These are phyloP conservation scores for Chiloscyllium punctatum DNA, from an alignment of 2,797 vertebrate species.

Conservation along the genomic window DNA sequence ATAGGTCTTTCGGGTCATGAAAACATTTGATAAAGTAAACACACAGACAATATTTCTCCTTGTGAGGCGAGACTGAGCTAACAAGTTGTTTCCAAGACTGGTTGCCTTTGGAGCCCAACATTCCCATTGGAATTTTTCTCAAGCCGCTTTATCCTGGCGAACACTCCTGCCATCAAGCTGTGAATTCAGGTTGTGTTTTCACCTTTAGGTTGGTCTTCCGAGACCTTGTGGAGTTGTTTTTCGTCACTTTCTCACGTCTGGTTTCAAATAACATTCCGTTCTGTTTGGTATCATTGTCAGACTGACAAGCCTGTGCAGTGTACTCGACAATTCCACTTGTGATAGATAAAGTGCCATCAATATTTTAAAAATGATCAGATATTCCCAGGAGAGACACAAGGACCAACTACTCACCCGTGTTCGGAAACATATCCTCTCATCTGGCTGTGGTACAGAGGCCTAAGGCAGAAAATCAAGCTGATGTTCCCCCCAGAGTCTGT, in stretches of 20 bases:
- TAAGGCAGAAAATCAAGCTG: constrained; percentile 9
- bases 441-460: not conserved
- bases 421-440: constrained; percentile 23
- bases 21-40: no score
- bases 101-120: not conserved
- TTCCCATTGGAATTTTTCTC: not conserved
- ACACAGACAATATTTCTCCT: no score
- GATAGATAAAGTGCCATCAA: not conserved
- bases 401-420: not conserved
- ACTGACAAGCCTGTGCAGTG: not conserved
- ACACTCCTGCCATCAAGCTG: not conserved
- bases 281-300: not conserved
- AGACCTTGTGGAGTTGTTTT: constrained; percentile 2
- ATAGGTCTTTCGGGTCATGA: no score
- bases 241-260: not conserved
- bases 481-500: not conserved
- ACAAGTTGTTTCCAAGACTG: not conserved
- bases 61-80: no score
- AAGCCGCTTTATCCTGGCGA: not conserved
- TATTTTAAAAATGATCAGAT: not conserved
- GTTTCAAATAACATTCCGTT: not conserved
- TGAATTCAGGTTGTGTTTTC: not conserved
- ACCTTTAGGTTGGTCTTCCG: not conserved
- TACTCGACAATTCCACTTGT: not conserved
- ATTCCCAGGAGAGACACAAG: not conserved